phyloP scores from a whole-genome alignment of 2,797 vertebrate species.

The Mergus octosetaceus region DNA sequence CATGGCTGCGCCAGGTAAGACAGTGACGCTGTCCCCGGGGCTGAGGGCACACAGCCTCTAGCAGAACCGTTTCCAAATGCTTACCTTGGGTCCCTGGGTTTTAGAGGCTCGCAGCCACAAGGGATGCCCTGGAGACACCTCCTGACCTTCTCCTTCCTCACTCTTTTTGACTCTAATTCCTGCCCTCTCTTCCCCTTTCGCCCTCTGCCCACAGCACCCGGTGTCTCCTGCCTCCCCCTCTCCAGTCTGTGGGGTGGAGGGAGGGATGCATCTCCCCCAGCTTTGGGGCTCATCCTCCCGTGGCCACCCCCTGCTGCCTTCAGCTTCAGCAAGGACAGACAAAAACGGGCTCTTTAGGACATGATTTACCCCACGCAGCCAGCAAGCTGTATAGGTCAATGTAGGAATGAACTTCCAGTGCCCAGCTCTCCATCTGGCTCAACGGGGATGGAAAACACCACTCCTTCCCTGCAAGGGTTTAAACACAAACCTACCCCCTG shows the following conservation, averaged over 20 bases:
- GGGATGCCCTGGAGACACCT: not conserved
- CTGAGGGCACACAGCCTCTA: not conserved
- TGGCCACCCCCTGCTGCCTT: not conserved
- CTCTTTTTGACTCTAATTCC: not conserved
- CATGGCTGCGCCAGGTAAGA: conserved; percentile 40
- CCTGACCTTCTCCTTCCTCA: not conserved
- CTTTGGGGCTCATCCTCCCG: not conserved
- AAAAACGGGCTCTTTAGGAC: not conserved
- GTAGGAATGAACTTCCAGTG: fast-evolving
- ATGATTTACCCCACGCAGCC: not conserved
- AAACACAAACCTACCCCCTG: not conserved
- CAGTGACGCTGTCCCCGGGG: fast-evolving
- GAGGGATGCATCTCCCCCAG: not conserved
- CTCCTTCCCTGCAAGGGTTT: not conserved
- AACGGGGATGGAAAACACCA: fast-evolving
- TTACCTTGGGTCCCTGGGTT: not conserved
- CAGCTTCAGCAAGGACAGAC: not conserved
- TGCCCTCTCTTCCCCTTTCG: not conserved
- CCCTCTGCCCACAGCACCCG: not conserved
- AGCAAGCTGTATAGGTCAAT: not conserved
- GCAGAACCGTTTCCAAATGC: too few relatives aligned
- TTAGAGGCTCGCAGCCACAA: not conserved
- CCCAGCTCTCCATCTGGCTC: fast-evolving
- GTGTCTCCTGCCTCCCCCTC: too few relatives aligned
- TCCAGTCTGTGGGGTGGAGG: not conserved